phyloP scores from a whole-genome alignment of 2,797 vertebrate genomes.

The Pseudocheirus occidentalis region DNA sequence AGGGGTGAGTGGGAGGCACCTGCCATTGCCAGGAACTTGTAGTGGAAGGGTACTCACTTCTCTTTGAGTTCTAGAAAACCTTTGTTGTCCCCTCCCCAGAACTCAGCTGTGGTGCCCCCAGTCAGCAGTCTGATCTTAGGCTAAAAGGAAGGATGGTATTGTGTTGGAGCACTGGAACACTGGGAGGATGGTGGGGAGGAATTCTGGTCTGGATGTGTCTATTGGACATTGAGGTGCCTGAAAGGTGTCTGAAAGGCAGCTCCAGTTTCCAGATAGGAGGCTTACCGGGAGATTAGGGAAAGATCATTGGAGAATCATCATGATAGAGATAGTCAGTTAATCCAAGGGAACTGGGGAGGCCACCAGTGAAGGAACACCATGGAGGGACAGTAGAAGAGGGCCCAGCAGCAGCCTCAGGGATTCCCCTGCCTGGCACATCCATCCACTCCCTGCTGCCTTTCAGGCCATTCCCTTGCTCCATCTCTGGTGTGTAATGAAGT shows the following conservation, averaged over 20 bases:
- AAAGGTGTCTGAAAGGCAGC: neutral
- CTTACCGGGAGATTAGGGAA: neutral
- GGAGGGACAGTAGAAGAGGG: too few species aligned
- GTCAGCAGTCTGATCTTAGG: neutral
- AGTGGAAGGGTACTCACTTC: neutral
- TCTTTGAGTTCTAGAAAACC: neutral
- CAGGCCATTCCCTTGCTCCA: too few species aligned
- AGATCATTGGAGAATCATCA: neutral
- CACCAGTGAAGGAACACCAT: too few species aligned
- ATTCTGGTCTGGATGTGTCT: neutral
- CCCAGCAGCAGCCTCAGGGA: too few species aligned
- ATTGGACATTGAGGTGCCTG: neutral
- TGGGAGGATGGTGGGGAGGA: neutral
- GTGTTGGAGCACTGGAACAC: neutral
- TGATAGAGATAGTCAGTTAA: neutral
- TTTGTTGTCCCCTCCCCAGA: neutral
- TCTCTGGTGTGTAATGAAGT: neutral
- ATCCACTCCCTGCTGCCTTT: too few species aligned
- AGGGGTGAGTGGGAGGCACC: slow-evolving; percentile 52
- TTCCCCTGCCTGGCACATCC: too few species aligned
- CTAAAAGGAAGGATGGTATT: neutral
- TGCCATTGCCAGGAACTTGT: neutral
- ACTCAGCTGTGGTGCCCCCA: neutral
- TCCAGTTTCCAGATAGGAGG: neutral
- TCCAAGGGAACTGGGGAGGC: neutral